Evolutionary conservation across 2,797 vertebrate species (phyloP), one percentile per base, ranked within the genome.

Genomic region (Trachurus trachurus): DNA sequence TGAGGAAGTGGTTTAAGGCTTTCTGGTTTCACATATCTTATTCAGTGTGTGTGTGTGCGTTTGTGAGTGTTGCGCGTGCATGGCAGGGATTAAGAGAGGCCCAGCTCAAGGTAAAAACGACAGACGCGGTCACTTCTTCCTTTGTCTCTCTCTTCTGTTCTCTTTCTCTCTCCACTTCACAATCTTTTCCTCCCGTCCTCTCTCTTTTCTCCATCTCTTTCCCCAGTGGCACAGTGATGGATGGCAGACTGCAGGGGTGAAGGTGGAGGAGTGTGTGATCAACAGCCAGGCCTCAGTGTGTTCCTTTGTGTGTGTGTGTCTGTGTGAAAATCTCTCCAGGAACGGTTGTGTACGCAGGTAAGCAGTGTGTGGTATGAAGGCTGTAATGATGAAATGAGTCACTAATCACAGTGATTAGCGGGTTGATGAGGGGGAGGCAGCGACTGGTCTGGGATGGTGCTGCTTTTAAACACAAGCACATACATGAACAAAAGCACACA

Each of bases 321-420:
- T 49, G 65, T 62, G 74, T 31, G 61, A 56, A 71, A 61, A 74
- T 87, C 76, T 87, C 60, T 75, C 47, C 67, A 66, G 78, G 66
- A 87, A 64, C 45, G 22, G 65, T 53, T 71, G 45, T 54, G 78
- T 45, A 52, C 22, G 52, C 69, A 89, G 77, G 80, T 85, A 58
- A 71, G 73, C 80, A 66, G 73, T 83, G 79, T 87, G 86, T 86
- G 78, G 86, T 82, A 81, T 89, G 84, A 90, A 93, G 91, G 90
- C 90, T 89, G 87, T 89, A 89, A 92, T 88, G 86, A 86, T 86
- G 87, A 91, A 90, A 91, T 89, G 87, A 94, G 86, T 92, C 88
- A 87, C 90, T 91, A 92, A 94, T 94, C 92, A 91, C 78, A 72
- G 87, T 92, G 89, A 94, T 94, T 93, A 93, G 85, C 60, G 47